Evolutionary conservation across 2,113 vertebrate species (phyloP).

Genomic region (Rattus norvegicus): DNA sequence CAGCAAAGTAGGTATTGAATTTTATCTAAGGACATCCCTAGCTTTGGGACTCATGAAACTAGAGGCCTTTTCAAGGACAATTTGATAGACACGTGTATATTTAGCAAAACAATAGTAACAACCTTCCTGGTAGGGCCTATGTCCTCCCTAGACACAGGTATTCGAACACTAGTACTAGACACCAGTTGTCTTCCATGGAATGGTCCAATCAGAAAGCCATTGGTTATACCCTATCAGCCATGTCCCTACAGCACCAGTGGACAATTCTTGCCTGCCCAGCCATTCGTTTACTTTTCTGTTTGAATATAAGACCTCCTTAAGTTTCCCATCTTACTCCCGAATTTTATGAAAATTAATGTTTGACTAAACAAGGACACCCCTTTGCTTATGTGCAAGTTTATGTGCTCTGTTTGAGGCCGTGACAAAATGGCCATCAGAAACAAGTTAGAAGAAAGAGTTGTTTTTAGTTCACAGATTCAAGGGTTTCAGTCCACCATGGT

Average conservation of each 20-base stretch:
- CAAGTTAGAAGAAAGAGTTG: not conserved
- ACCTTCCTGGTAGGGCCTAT: not conserved
- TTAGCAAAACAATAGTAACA: not conserved
- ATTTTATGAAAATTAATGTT: not conserved
- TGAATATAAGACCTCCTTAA: not conserved
- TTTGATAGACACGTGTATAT: not conserved
- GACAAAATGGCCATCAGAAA: not conserved
- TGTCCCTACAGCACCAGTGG: not conserved
- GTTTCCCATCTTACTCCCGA: not conserved
- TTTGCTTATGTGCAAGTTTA: not conserved
- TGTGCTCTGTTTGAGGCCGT: not conserved
- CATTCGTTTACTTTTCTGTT: not conserved
- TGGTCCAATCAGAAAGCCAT: not conserved
- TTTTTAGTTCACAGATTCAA: not conserved
- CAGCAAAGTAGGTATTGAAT: not conserved
- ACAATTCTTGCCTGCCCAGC: not conserved
- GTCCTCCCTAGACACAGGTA: not conserved
- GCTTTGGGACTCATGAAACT: too few species aligned
- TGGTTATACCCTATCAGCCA: not conserved
- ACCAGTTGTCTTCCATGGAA: not conserved
- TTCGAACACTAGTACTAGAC: not conserved
- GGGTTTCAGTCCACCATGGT: not conserved
- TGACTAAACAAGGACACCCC: not conserved
- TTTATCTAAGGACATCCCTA: not conserved
- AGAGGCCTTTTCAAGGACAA: not conserved